Evolutionary conservation across 1,140 invertebrate species (phyloP), one percentile per base, ranked within the genome.

Genomic region (Leptonema lineaticorne): DNA sequence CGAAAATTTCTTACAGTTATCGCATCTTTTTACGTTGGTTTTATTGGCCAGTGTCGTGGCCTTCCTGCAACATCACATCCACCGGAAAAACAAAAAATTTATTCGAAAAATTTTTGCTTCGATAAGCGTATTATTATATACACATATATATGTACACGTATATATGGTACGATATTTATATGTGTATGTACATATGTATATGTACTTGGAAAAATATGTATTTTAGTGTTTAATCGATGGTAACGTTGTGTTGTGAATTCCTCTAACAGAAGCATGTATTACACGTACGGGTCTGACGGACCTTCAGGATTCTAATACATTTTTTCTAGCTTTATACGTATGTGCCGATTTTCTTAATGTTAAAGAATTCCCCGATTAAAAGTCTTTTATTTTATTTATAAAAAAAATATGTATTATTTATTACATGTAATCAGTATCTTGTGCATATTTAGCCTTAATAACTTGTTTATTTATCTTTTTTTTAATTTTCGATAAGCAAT

Each of bases 21-120:
- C 33, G 41, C 58, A 26, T 30, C 33, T 41, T 64, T 64, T 67
- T 68, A 68, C 71, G 71, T 73, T 73, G 71, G 71, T 73, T 73
- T 73, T 73, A n/a, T 68, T 73, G 71, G 71, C 71, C 71, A 73
- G 71, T 73, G 71, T 73, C 68, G 71, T 65, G 71, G 71, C 71
- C 71, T 73, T 73, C 71, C 71, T 68, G 71, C 56, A 37, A 56
- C 37, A 56, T 57, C 48, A 56, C 53, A 57, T 26, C 33, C 11
- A 50, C 16, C 62, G n/a, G n/a, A n/a, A n/a, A n/a, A n/a, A n/a
- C n/a, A 27, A 1, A 46, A 41, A 62, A 48, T 28, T 64, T 30
- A 64, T 64, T 64, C 62, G 16, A 64, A 50, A 64, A n/a, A n/a
- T n/a, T 45, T 50, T 50, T 64, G 62, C 62, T 64, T 64, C 62